Percentiles rank a stretch among this genome's conserved stretches.
Conservation (phyloP, 2,797 vertebrate species). For the Rhynchonycteris naso region DNA sequence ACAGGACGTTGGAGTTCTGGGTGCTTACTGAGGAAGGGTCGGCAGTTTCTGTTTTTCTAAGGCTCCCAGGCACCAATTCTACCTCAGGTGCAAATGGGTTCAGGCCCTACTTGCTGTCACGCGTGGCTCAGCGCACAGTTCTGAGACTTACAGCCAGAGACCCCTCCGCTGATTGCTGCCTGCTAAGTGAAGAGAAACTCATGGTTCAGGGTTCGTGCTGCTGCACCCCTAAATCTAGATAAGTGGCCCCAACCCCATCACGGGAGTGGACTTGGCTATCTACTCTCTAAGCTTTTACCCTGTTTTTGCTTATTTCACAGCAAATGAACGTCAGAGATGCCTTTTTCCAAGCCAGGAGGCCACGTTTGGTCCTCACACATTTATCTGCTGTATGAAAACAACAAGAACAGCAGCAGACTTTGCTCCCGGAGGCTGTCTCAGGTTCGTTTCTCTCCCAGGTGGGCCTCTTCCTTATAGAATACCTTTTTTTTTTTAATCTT, state of each 20-base stretch:
- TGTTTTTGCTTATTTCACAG: background rate
- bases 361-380: too few relatives aligned
- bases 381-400: background rate
- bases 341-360: background rate
- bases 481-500: background rate
- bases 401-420: background rate
- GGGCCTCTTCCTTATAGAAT: background rate
- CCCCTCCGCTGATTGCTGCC: background rate
- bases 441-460: background rate
- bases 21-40: background rate
- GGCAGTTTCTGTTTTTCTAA: background rate
- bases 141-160: background rate
- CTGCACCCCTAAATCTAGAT: background rate
- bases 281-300: background rate
- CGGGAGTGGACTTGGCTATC: background rate
- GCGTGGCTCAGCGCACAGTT: background rate
- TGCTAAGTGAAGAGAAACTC: background rate
- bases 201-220: background rate
- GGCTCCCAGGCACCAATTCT: background rate
- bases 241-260: background rate
- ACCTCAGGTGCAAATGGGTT: background rate
- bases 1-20: background rate
- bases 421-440: background rate
- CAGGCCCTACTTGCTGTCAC: background rate
- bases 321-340: background rate